Percentiles rank a stretch among this genome's conserved stretches.
Evolutionary conservation across 2,797 vertebrate species (phyloP).

Genomic region (Acropternis orthonyx): DNA sequence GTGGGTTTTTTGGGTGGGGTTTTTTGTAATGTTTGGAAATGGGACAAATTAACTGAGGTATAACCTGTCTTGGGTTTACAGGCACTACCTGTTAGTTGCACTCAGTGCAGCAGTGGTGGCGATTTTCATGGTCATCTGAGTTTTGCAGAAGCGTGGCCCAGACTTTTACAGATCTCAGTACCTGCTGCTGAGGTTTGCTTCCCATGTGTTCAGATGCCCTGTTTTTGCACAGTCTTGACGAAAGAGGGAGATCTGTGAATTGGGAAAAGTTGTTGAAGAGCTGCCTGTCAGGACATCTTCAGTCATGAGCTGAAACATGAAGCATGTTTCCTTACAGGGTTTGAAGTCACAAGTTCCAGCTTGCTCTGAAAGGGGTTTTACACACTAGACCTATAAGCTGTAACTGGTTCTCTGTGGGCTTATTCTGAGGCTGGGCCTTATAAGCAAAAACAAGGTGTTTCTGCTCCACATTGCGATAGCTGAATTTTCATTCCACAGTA

Average conservation of each 20-base stretch:
- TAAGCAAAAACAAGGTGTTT: neutral
- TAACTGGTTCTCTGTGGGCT: neutral
- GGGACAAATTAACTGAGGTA: neutral
- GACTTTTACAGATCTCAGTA: fast-evolving
- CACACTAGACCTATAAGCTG: neutral
- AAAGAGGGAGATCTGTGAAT: neutral
- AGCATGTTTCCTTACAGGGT: neutral
- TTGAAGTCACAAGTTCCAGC: neutral
- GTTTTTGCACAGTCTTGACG: neutral
- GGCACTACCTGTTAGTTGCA: fast-evolving
- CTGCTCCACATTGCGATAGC: fast-evolving
- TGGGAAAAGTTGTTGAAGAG: neutral
- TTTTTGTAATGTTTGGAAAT: neutral
- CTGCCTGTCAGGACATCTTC: neutral
- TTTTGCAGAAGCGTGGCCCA: neutral
- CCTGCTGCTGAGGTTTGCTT: neutral
- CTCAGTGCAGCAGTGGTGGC: neutral
- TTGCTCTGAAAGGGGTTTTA: neutral
- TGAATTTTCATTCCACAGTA: neutral
- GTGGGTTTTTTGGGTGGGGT: neutral
- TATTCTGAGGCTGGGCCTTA: neutral
- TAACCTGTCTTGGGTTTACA: neutral
- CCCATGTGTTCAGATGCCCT: neutral
- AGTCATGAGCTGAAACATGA: neutral
- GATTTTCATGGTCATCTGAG: neutral